Conservation (phyloP, 2,888 invertebrate genomes). For the Macropis europaea region DNA sequence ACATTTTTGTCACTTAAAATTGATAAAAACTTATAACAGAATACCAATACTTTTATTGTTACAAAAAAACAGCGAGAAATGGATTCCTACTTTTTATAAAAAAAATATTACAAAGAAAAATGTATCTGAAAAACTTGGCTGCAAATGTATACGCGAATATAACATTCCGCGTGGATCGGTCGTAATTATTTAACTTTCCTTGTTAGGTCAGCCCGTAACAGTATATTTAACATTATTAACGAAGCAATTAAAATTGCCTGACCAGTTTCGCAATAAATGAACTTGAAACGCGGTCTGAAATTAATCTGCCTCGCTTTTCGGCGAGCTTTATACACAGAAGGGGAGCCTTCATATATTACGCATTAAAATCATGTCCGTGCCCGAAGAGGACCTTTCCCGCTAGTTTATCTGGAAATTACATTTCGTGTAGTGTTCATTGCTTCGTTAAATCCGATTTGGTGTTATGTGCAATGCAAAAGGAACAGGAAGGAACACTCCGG, state of each 20-base stretch:
- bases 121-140: no score
- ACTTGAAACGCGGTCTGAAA: not conserved
- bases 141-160: no score
- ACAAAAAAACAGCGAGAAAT: no score
- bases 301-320: slow-evolving; percentile 16
- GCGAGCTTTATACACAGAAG: not conserved
- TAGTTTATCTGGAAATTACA: slow-evolving; percentile 37
- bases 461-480: slow-evolving; percentile 22
- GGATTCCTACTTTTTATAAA: no score
- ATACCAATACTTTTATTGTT: no score
- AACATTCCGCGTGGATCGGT: no score
- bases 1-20: no score
- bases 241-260: not conserved
- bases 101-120: no score
- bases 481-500: not conserved
- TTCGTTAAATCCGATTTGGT: slow-evolving; percentile 40
- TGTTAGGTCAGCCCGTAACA: not conserved
- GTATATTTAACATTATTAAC: slow-evolving; percentile 1
- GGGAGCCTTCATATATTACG: not conserved
- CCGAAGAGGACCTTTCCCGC: not conserved
- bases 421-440: slow-evolving; percentile 20
- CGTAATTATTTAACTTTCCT: not conserved
- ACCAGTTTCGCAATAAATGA: not conserved
- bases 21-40: no score
- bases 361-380: slow-evolving; percentile 15